Evolutionary conservation across 2,888 invertebrate genomes (phyloP).

Genomic region (Onthophagus sagittarius): DNA sequence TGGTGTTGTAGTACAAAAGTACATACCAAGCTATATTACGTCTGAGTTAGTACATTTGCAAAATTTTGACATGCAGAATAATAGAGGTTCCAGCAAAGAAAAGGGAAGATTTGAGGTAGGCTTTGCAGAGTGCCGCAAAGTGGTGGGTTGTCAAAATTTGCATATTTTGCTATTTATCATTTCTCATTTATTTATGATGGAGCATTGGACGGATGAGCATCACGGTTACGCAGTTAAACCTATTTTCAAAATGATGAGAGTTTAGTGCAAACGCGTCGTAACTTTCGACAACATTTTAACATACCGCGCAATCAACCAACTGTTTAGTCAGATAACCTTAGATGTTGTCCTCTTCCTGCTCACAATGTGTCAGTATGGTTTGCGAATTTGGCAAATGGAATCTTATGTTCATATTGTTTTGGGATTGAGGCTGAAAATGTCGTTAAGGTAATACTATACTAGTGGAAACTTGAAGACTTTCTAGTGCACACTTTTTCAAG

Average conservation of each 20-base stretch:
- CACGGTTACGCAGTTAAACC: neutral
- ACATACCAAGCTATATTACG: too few relatives aligned
- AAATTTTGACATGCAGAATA: too few relatives aligned
- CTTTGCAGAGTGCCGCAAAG: too few relatives aligned
- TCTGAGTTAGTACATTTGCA: too few relatives aligned
- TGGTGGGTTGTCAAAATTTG: neutral
- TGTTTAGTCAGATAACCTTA: too few relatives aligned
- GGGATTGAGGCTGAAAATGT: neutral
- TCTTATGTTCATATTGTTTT: neutral
- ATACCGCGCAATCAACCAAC: neutral
- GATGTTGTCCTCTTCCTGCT: conserved; percentile 17
- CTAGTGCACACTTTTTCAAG: too few relatives aligned
- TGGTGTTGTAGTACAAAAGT: too few relatives aligned
- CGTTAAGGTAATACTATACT: neutral
- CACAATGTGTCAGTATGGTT: neutral
- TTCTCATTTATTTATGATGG: neutral
- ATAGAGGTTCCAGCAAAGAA: too few relatives aligned
- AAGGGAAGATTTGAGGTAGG: too few relatives aligned
- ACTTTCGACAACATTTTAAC: neutral
- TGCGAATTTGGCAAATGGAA: neutral
- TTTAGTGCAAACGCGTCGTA: neutral
- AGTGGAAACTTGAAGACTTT: too few relatives aligned
- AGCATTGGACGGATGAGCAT: neutral
- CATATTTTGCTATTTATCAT: neutral
- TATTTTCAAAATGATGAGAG: neutral